Conservation (phyloP, 2,113 vertebrate genomes). For the Epinephelus cyanopodus region DNA sequence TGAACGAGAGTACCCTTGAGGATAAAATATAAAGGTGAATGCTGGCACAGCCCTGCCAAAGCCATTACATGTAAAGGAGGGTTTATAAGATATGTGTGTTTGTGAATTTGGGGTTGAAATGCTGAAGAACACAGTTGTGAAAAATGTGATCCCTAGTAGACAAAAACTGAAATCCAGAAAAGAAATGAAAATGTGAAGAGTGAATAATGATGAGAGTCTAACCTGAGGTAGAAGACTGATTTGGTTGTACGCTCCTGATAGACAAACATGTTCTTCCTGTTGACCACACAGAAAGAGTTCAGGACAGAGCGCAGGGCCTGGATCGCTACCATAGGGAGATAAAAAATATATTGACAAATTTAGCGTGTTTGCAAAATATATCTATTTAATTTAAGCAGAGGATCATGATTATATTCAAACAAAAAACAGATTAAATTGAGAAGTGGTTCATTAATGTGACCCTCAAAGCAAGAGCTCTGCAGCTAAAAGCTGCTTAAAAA, state of each 20-base stretch:
- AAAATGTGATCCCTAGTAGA: background rate
- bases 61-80: too few relatives aligned
- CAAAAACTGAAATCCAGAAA: background rate
- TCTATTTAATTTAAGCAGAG: background rate
- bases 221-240: constrained; percentile 95
- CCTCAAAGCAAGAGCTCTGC: background rate
- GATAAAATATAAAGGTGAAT: too few relatives aligned
- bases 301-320: constrained; percentile 96
- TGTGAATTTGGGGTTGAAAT: too few relatives aligned
- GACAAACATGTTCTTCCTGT: constrained; percentile 99
- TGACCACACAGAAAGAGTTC: constrained; percentile 96
- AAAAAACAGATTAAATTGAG: background rate
- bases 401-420: background rate
- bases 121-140: too few relatives aligned
- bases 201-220: background rate
- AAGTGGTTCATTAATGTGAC: background rate
- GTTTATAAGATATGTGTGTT: too few relatives aligned
- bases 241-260: constrained; percentile 97
- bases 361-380: background rate
- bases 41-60: too few relatives aligned
- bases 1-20: too few relatives aligned
- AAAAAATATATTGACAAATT: background rate
- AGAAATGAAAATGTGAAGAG: background rate
- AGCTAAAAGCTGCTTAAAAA: background rate
- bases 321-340: constrained; percentile 86